Conservation (phyloP, 2,113 vertebrate species). For the Hippoglossus stenolepis region DNA sequence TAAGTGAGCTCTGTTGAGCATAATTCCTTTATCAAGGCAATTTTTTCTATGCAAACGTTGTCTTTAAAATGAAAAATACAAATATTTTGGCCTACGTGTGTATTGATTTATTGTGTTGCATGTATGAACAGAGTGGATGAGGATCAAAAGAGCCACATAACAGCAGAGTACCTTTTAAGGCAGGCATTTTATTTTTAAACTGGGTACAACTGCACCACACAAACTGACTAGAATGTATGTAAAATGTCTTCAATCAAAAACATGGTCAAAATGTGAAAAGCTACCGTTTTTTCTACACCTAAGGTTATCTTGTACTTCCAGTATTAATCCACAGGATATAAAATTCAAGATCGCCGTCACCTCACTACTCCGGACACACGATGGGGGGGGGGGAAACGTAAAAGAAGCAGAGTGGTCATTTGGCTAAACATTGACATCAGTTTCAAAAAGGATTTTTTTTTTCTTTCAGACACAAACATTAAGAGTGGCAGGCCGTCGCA, state of each 20-base stretch:
- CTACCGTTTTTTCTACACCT: conserved; percentile 70
- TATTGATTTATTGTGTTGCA: conserved; percentile 11
- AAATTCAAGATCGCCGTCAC: conserved; percentile 70
- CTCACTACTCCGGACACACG: conserved; percentile 60
- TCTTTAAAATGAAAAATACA: conserved; percentile 65
- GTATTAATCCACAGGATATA: conserved; percentile 82
- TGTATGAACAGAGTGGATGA: not conserved
- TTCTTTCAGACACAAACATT: conserved; percentile 57
- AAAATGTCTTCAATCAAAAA: conserved; percentile 76
- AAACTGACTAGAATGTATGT: conserved; percentile 73
- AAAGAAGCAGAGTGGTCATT: conserved; percentile 82
- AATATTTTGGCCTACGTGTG: conserved; percentile 61
- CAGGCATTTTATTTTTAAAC: conserved; percentile 85
- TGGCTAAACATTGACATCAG: conserved; percentile 79
- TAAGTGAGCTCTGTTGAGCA: not conserved
- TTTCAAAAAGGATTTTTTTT: conserved; percentile 55
- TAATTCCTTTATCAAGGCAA: not conserved
- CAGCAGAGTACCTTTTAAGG: conserved; percentile 84
- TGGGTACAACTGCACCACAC: conserved; percentile 81
- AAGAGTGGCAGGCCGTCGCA: conserved; percentile 54
- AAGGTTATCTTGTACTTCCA: conserved; percentile 77
- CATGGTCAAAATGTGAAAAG: conserved; percentile 78
- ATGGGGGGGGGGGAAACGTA: conserved; percentile 65
- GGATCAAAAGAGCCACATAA: conserved; percentile 23
- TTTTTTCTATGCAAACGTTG: conserved; percentile 40